These are phyloP conservation scores for Sciurus vulgaris DNA, from an alignment of 2,797 vertebrate genomes.

Conservation along the genomic window DNA sequence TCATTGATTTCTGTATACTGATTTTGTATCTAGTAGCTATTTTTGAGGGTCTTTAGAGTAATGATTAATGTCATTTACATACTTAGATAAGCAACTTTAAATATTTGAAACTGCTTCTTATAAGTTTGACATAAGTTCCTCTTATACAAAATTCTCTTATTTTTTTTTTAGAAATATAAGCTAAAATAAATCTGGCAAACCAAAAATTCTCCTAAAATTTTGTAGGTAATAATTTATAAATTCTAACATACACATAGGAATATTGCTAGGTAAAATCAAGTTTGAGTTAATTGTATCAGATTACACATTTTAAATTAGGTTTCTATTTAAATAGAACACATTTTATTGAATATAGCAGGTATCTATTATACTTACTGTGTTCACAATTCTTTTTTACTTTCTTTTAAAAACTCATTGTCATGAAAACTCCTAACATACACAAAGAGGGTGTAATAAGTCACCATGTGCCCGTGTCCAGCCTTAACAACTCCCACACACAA, in stretches of 20 bases:
- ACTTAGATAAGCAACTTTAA: slow-evolving; percentile 16
- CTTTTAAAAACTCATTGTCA: slow-evolving; percentile 1
- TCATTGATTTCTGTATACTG: too few relatives aligned
- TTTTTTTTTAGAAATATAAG: neutral
- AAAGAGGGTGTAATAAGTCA: neutral
- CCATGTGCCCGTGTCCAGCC: neutral
- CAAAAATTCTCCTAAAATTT: slow-evolving; percentile 45
- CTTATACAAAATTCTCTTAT: neutral
- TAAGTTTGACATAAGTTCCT: neutral
- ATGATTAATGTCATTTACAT: neutral
- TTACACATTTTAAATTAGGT: slow-evolving; percentile 17
- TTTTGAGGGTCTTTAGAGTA: slow-evolving; percentile 2
- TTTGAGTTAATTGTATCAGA: slow-evolving; percentile 22
- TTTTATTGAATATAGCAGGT: neutral
- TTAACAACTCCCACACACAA: neutral
- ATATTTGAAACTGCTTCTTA: slow-evolving; percentile 36
- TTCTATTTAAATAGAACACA: neutral
- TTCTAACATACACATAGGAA: neutral
- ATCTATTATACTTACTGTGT: slow-evolving; percentile 3
- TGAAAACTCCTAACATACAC: slow-evolving; percentile 10
- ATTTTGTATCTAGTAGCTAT: too few relatives aligned
- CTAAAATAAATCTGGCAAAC: slow-evolving; percentile 28
- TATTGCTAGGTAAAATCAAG: slow-evolving; percentile 43
- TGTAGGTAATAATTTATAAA: slow-evolving; percentile 6
- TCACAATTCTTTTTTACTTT: neutral